Conservation (phyloP, 2,113 vertebrate species). For the Python bivittatus region DNA sequence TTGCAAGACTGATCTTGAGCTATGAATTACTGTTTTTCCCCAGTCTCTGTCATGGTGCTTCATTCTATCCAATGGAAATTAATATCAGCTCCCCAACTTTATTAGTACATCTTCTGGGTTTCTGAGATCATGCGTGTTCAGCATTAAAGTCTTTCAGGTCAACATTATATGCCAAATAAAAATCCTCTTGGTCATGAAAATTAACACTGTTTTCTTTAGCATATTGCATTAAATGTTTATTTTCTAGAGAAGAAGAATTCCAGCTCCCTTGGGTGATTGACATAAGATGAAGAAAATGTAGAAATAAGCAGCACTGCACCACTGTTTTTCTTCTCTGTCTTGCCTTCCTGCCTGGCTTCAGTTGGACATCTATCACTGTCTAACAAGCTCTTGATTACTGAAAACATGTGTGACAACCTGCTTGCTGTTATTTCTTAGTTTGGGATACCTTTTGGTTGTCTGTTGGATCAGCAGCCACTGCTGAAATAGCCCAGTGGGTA, state of each 20-base stretch:
- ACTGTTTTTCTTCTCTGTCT: not conserved
- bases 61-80: not conserved
- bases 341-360: not conserved
- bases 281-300: not conserved
- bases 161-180: not conserved
- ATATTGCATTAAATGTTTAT: not conserved
- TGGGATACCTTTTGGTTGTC: slow-evolving; percentile 11
- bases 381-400: not conserved
- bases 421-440: not conserved
- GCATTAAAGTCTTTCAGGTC: not conserved
- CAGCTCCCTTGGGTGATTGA: not conserved
- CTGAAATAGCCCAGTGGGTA: not conserved
- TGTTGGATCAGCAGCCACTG: not conserved
- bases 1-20: not conserved
- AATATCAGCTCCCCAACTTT: not conserved
- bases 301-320: not conserved
- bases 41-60: not conserved
- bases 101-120: not conserved
- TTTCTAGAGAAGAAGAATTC: not conserved
- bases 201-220: not conserved
- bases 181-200: not conserved
- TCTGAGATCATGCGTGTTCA: too few relatives aligned
- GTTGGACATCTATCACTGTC: not conserved
- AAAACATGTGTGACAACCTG: not conserved
- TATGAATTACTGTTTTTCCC: not conserved